These are phyloP conservation scores for Brachyptera risi DNA, from an alignment of 2,888 invertebrate species.

Conservation along the genomic window DNA sequence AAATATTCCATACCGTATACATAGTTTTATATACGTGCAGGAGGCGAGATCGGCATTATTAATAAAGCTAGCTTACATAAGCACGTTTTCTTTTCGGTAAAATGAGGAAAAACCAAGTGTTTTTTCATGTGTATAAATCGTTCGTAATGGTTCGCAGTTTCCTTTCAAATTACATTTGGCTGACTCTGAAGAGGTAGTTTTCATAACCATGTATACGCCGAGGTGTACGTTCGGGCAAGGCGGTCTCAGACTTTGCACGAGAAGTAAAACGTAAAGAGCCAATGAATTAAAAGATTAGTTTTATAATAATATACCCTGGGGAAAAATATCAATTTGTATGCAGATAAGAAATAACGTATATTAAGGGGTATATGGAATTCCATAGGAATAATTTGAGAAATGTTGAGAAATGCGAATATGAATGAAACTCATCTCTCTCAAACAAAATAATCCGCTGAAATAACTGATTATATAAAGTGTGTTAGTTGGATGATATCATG, in stretches of 20 bases:
- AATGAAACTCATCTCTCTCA: no score
- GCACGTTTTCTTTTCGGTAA: constrained; percentile 15
- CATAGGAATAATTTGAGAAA: no score
- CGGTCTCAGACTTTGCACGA: no score
- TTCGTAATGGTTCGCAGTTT: constrained; percentile 3
- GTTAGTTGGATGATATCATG: no score
- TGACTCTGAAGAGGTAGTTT: not conserved
- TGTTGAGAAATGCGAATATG: no score
- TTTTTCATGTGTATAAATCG: constrained; percentile 13
- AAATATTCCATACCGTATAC: no score
- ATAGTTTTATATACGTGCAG: no score
- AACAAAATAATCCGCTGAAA: no score
- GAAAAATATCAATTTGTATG: constrained; percentile 30
- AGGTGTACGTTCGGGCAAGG: not conserved
- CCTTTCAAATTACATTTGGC: constrained; percentile 4
- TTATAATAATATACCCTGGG: constrained; percentile 24
- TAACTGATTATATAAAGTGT: no score
- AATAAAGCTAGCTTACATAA: not conserved
- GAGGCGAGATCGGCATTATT: no score
- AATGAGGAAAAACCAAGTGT: not conserved
- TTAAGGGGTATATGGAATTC: no score
- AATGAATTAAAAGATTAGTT: constrained; percentile 27
- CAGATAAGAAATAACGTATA: no score
- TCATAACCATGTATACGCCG: not conserved
- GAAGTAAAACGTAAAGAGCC: constrained; percentile 11